Evolutionary conservation across 2,888 invertebrate species (phyloP).

Genomic region (Limnephilus auricula): DNA sequence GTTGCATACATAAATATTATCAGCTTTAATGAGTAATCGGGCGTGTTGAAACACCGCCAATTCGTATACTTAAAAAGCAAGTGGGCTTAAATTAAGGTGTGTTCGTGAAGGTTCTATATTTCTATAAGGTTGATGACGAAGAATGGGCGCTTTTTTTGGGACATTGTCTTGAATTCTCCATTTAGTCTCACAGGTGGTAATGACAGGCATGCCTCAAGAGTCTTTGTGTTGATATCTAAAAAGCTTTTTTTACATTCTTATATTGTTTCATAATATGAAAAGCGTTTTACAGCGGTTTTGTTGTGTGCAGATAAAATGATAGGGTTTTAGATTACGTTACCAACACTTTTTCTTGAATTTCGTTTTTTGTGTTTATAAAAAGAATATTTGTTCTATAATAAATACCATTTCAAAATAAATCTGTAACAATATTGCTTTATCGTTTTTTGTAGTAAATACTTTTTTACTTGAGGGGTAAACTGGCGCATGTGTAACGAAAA

Average conservation of each 20-base stretch:
- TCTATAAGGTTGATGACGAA: neutral
- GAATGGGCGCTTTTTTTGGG: neutral
- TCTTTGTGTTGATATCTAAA: neutral
- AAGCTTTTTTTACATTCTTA: neutral
- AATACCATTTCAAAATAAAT: neutral
- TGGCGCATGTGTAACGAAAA: too few species aligned
- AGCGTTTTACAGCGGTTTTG: neutral
- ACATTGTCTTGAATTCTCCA: neutral
- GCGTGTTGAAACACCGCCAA: neutral
- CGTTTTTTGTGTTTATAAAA: neutral
- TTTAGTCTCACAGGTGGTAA: conserved; percentile 6
- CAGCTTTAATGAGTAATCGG: neutral
- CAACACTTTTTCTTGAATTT: neutral
- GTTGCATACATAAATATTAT: neutral
- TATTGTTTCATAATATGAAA: conserved; percentile 6
- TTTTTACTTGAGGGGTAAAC: too few species aligned
- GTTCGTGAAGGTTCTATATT: neutral
- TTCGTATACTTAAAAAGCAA: neutral
- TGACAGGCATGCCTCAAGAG: conserved; percentile 12
- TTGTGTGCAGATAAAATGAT: neutral
- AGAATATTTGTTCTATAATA: neutral
- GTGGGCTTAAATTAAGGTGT: neutral
- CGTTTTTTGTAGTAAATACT: too few species aligned
- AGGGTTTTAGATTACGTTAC: neutral
- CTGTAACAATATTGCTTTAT: neutral